phyloP scores from a whole-genome alignment of 2,797 vertebrate genomes.

The Dicrostonyx torquatus region DNA sequence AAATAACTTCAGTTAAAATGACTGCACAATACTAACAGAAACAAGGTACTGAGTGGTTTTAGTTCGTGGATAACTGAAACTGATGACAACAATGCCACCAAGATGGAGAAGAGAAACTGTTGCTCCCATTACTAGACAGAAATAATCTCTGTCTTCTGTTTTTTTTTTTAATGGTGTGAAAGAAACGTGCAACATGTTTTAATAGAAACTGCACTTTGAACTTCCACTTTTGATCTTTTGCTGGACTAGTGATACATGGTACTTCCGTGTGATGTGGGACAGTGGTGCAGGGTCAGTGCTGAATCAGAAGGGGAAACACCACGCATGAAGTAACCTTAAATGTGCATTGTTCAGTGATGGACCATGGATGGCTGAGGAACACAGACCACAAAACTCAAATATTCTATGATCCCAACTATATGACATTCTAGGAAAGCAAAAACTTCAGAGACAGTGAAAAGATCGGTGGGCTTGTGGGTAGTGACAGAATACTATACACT shows the following conservation, averaged over 20 bases:
- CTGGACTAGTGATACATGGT: background rate
- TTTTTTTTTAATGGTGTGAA: background rate
- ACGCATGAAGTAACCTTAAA: background rate
- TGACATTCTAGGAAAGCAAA: background rate
- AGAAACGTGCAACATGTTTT: background rate
- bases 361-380: background rate
- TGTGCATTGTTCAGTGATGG: background rate
- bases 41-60: background rate
- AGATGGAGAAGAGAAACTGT: background rate
- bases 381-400: background rate
- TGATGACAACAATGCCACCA: background rate
- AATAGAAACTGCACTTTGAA: background rate
- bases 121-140: background rate
- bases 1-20: background rate
- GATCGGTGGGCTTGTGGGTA: background rate
- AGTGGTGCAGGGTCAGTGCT: background rate
- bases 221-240: background rate
- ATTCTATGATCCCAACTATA: background rate
- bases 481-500: background rate
- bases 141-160: background rate
- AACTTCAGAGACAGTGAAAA: constrained; percentile 1
- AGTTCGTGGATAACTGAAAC: background rate
- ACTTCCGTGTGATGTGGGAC: background rate
- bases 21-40: background rate
- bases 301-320: background rate